Base-by-base conservation (phyloP, 2,113 vertebrate genomes). In the Lepidothrix coronata region DNA sequence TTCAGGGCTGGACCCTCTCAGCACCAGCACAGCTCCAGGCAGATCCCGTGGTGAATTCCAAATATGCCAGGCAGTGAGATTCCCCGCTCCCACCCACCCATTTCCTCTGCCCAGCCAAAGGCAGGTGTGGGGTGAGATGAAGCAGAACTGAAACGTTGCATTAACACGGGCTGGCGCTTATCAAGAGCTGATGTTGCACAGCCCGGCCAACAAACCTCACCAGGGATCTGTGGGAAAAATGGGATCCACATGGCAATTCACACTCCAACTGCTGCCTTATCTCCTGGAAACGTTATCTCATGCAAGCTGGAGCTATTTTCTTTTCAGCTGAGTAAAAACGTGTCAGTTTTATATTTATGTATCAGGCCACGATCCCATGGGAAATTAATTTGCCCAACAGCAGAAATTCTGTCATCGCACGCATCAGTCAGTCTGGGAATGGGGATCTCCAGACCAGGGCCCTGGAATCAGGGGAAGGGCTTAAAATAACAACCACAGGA, bases 401-500 rank as follows among this genome's bases (percentile, higher is more conserved):
- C 96, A 96, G 93, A 95, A 92, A 63, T 83, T 90, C 92, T 97
- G 93, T 94, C 96, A 95, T 94, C 63, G 0, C 71, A 73, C 1
- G 5, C 82, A 94, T 93, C 94, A 94, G 93, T 77, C 92, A 90
- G 95, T 94, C 96, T 96, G 93, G 92, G 90, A 97, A 93, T 61
- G 88, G 88, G 88, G 61, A 86, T 88, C 90, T 95, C 95, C 91
- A 93, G 85, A 62, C 39, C 85, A 39, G 85, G 48, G 68, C 59
- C 43, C 83, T 80, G 85, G 70, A 91, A 80, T 39, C 82, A 48
- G 58, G 49, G 63, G 74, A 94, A 80, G 0, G 23, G 57, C 61
- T 90, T 95, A 67, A 91, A 96, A 88, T 63, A 94, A 95, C 17
- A 88, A 91, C 39, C 46, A 33, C 0, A 0, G 78, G 63, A 93